Percentiles rank a stretch among this genome's conserved stretches.
Conservation (phyloP, 2,888 invertebrate species). For the Cartodere bifasciata region DNA sequence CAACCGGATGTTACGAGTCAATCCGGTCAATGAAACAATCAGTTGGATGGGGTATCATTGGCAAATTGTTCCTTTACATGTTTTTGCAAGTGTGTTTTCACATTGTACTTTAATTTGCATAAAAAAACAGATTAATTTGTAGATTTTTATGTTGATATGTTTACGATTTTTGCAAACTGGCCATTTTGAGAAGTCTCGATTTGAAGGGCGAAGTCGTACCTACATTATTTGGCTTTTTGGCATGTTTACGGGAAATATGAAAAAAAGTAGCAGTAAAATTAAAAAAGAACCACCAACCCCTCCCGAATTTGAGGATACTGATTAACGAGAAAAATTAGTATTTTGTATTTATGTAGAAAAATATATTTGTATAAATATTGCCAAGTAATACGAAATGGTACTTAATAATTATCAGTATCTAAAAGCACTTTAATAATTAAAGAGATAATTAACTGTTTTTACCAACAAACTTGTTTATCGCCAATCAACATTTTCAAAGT, state of each 20-base stretch:
- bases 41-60: constrained; percentile 28
- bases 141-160: constrained; percentile 14
- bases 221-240: constrained; percentile 32
- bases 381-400: no score
- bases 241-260: constrained; percentile 20
- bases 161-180: constrained; percentile 31
- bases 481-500: constrained; percentile 47
- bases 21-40: constrained; percentile 23
- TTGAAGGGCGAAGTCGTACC: constrained; percentile 21
- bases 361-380: no score
- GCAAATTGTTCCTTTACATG: constrained; percentile 22
- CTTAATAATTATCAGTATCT: background rate
- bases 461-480: constrained; percentile 63
- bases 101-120: background rate
- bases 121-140: constrained; percentile 8
- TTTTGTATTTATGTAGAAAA: no score
- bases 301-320: constrained; percentile 11
- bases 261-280: constrained; percentile 8
- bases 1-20: constrained; percentile 28
- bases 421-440: background rate
- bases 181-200: constrained; percentile 23
- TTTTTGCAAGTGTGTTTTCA: constrained; percentile 22
- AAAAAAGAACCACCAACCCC: constrained; percentile 18
- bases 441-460: constrained; percentile 5
- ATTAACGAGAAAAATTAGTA: no score